Percentiles rank a stretch among this genome's conserved stretches.
These are phyloP conservation scores for Gila robusta DNA, from an alignment of 2,797 vertebrate species.

Conservation along the genomic window DNA sequence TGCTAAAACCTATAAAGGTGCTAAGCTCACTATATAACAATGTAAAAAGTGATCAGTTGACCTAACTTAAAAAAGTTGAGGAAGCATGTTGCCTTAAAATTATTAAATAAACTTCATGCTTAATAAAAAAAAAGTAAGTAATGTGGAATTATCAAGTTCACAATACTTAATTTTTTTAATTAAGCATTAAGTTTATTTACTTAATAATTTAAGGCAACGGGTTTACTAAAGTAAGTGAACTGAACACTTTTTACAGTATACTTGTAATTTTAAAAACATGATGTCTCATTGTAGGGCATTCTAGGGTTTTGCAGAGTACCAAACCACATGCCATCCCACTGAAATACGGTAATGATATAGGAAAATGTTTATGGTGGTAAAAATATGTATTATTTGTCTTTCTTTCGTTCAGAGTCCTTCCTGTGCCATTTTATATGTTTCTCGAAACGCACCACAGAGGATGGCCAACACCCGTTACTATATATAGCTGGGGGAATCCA, in stretches of 20 bases:
- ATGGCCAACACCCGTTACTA: slow-evolving; percentile 81
- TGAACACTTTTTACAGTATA: slow-evolving; percentile 61
- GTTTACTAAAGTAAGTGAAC: no score
- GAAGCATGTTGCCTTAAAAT: no score
- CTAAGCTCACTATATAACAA: slow-evolving; percentile 71
- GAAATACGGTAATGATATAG: slow-evolving; percentile 80
- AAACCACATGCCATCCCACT: slow-evolving; percentile 70
- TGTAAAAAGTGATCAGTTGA: no score
- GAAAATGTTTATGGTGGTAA: slow-evolving; percentile 79
- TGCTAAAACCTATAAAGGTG: slow-evolving; percentile 72
- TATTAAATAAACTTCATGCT: no score
- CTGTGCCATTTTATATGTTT: slow-evolving; percentile 73
- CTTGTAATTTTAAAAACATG: slow-evolving; percentile 57
- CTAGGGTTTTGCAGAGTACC: slow-evolving; percentile 56
- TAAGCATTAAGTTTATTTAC: no score
- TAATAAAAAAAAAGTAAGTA: no score
- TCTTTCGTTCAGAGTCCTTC: slow-evolving; percentile 66
- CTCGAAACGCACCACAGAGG: slow-evolving; percentile 76
- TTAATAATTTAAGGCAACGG: not conserved
- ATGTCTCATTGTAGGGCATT: slow-evolving; percentile 24
- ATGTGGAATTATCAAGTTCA: no score
- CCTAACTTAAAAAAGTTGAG: no score
- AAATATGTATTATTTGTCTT: slow-evolving; percentile 82
- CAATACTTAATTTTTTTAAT: no score
- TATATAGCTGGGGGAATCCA: slow-evolving; percentile 82